Evolutionary conservation across 2,797 vertebrate species (phyloP), one percentile per base, ranked within the genome.

Genomic region (Simalia tracyae): DNA sequence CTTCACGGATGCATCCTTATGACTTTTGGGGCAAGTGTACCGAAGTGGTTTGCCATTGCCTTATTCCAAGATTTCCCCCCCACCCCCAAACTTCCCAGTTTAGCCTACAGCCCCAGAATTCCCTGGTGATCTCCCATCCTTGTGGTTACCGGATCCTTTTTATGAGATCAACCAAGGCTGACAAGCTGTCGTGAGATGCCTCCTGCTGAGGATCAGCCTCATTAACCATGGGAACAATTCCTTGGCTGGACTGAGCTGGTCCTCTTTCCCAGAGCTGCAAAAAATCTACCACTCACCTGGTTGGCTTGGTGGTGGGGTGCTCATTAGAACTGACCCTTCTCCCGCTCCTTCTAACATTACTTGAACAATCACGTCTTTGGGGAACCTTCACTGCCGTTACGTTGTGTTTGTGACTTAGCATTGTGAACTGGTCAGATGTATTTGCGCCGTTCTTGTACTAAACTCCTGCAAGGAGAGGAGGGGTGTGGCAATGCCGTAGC

Each of bases 341-440:
- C 31, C 76, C 17, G 17, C 17, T 84, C 12, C 46, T 63, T 81
- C 68, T 42, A 28, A 19, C 11, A 5, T 56, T 68, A 36, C 61
- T 91, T 68, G 60, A 46, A 66, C 36, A 57, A 89, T 24, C 1
- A 26, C 76, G 0, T 28, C 87, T 89, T 57, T 50, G 89, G 84
- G 31, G 59, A 87, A 89, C 57, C 84, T 64, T 91, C 93, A 50
- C 90, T 87, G 60, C 88, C 19, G 2, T 84, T 72, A 12, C 2
- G 63, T 89, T 64, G 90, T 90, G 88, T 90, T 87, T 88, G 91
- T 87, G 93, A 90, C 28, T 84, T 93, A 89, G 92, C 90, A 5
- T 90, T 63, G 88, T 93, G 90, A 93, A 12, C 54, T 19, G 50
- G 84, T 87, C 12, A 15, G 90, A 56, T 87, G 87, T 81, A 5